These are phyloP conservation scores for Pogonomyrmex barbatus DNA, from an alignment of 1,140 invertebrate genomes.

Conservation along the genomic window DNA sequence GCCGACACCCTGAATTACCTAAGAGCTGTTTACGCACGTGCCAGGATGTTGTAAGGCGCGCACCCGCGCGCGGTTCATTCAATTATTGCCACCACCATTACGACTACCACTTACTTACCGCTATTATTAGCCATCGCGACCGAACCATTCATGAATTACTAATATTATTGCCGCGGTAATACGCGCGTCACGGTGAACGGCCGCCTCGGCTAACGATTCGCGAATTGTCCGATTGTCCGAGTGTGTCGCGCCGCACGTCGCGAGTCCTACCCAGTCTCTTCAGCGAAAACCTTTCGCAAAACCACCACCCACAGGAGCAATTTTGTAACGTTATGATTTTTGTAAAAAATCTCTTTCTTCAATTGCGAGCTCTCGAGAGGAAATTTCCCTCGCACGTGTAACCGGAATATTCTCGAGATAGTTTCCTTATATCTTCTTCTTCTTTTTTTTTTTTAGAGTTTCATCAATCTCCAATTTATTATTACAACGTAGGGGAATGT, in stretches of 20 bases:
- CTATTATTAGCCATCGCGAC: slow-evolving; percentile 81
- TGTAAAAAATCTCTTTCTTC: neutral
- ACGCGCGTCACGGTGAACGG: slow-evolving; percentile 12
- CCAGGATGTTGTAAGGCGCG: slow-evolving; percentile 83
- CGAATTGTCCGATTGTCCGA: slow-evolving; percentile 20
- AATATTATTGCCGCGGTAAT: slow-evolving; percentile 52
- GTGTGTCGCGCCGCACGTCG: neutral
- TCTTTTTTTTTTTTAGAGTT: slow-evolving; percentile 5
- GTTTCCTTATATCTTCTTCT: no score
- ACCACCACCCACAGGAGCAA: no score
- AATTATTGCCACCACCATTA: slow-evolving; percentile 79
- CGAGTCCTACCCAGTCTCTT: no score
- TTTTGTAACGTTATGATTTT: neutral
- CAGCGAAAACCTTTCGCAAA: no score
- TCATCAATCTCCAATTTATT: neutral
- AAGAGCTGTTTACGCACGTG: slow-evolving; percentile 84
- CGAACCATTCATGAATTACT: slow-evolving; percentile 64
- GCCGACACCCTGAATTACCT: slow-evolving; percentile 72
- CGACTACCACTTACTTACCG: slow-evolving; percentile 66
- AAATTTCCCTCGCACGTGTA: no score
- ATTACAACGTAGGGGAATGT: neutral
- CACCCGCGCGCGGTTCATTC: slow-evolving; percentile 73
- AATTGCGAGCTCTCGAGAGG: neutral
- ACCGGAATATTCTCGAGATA: neutral
- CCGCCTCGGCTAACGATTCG: neutral